phyloP scores from a whole-genome alignment of 2,888 invertebrate species.

The Polia nebulosa region DNA sequence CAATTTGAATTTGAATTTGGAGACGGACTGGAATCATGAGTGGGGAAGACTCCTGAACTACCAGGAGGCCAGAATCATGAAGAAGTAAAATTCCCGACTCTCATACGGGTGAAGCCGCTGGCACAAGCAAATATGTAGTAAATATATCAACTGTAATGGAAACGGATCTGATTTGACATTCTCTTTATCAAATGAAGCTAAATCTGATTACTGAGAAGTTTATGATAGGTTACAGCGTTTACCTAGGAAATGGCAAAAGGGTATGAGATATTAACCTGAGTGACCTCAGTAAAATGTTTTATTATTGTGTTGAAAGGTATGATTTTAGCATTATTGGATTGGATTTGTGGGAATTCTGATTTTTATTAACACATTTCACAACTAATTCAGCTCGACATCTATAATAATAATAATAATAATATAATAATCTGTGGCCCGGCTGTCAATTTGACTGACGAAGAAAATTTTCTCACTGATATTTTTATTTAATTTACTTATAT shows the following conservation, averaged over 20 bases:
- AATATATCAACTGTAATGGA: slow-evolving; percentile 24
- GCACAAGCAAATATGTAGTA: neutral
- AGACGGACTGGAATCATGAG: no score
- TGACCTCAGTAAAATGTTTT: slow-evolving; percentile 23
- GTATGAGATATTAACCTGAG: slow-evolving; percentile 29
- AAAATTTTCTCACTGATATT: no score
- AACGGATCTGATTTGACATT: slow-evolving; percentile 53
- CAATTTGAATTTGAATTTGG: no score
- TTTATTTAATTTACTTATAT: no score
- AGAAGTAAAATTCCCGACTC: neutral
- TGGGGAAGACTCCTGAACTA: neutral
- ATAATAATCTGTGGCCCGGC: no score
- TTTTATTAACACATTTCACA: no score
- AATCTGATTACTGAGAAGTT: slow-evolving; percentile 43
- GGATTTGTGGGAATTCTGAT: slow-evolving; percentile 10
- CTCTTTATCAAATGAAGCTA: slow-evolving; percentile 44
- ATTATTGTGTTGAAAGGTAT: slow-evolving; percentile 23
- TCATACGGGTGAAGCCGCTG: neutral
- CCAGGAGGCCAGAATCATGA: neutral
- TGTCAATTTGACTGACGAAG: no score
- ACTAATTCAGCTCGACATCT: no score
- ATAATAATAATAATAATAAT: no score
- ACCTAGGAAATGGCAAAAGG: slow-evolving; percentile 44
- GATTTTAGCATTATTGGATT: slow-evolving; percentile 5
- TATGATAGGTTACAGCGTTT: slow-evolving; percentile 50